Conservation (phyloP, 2,888 invertebrate species). For the Drosophila borborema region DNA sequence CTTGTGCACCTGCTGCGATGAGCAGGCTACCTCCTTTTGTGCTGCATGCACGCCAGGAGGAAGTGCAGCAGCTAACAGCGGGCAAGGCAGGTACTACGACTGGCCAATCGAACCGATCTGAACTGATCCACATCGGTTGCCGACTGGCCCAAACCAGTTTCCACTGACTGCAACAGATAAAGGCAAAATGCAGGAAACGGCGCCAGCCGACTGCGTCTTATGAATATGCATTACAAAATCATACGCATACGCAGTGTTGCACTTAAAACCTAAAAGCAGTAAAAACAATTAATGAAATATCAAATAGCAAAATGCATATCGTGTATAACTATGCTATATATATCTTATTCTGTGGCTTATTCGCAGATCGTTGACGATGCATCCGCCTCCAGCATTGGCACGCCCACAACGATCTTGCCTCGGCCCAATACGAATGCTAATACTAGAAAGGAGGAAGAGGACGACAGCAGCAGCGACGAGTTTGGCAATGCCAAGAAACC, state of each 20-base stretch:
- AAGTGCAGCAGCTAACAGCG: slow-evolving; percentile 34
- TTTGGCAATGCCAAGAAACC: slow-evolving; percentile 67
- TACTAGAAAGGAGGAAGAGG: slow-evolving; percentile 58
- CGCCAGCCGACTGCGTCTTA: not conserved
- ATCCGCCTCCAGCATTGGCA: slow-evolving; percentile 59
- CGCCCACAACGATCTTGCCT: slow-evolving; percentile 40
- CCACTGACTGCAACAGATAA: slow-evolving; percentile 1
- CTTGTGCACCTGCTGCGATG: slow-evolving; percentile 19
- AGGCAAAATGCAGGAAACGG: slow-evolving; percentile 21
- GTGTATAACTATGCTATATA: not conserved
- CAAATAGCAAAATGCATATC: not conserved
- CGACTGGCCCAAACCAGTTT: slow-evolving; percentile 38
- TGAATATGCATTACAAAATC: slow-evolving; percentile 28
- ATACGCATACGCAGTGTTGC: slow-evolving; percentile 30
- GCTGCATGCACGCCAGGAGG: slow-evolving; percentile 14
- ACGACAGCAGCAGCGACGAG: slow-evolving; percentile 76
- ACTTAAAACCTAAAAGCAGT: too few species aligned
- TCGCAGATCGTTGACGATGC: slow-evolving; percentile 74
- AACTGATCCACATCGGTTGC: slow-evolving; percentile 12
- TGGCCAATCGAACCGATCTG: not conserved
- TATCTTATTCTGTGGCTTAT: slow-evolving; percentile 1
- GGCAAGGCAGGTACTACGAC: slow-evolving; percentile 64
- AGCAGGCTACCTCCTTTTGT: slow-evolving; percentile 5
- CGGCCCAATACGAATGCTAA: slow-evolving; percentile 39
- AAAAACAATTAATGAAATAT: not conserved